Evolutionary conservation across 2,888 invertebrate species (phyloP).

Genomic region (Idaea biselata): DNA sequence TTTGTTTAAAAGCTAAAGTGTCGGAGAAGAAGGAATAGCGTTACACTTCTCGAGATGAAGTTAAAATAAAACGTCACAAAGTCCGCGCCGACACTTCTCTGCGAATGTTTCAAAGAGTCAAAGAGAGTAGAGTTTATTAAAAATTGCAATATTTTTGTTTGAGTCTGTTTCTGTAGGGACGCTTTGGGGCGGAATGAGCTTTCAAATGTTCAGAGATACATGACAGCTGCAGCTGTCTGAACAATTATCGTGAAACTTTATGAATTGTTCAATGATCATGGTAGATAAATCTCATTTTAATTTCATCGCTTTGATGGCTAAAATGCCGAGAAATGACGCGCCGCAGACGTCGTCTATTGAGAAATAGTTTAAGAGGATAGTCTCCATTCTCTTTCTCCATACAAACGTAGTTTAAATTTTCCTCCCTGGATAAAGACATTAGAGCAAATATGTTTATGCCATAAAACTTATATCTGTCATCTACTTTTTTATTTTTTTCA

Average conservation of each 20-base stretch:
- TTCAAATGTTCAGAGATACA: not conserved
- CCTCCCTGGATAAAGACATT: no score
- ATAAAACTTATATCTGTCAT: no score
- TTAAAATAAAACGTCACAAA: not conserved
- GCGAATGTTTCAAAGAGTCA: not conserved
- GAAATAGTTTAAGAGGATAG: no score
- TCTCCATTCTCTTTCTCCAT: no score
- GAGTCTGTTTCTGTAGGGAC: not conserved
- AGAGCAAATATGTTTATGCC: no score
- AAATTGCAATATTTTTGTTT: not conserved
- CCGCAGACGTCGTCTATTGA: no score
- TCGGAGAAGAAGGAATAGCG: not conserved
- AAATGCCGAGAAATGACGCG: no score
- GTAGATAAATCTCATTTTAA: no score
- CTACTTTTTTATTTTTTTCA: no score
- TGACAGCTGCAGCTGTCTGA: not conserved
- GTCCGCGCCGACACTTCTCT: not conserved
- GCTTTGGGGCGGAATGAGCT: not conserved
- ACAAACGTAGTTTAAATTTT: no score
- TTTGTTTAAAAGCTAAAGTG: not conserved
- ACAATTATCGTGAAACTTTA: not conserved
- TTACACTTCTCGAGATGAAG: not conserved
- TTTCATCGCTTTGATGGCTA: no score
- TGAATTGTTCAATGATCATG: no score
- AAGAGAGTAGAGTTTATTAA: not conserved